Conservation (phyloP, 92 coral and sea anemone genomes). For the Heteractis magnifica region DNA sequence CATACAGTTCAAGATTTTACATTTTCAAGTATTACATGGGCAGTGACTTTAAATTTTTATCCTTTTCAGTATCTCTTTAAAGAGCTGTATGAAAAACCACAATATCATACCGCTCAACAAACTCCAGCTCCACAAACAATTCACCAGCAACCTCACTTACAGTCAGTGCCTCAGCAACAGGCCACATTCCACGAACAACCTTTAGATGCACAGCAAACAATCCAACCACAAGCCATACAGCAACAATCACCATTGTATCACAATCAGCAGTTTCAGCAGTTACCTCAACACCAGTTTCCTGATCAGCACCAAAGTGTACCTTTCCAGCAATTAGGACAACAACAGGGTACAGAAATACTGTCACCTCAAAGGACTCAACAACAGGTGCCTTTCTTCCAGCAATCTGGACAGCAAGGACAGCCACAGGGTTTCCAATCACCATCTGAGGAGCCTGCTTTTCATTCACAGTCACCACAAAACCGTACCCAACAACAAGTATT, state of each 20-base stretch:
- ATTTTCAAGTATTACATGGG: too few species aligned
- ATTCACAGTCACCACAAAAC: conserved; percentile 21
- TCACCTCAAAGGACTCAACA: conserved; percentile 17
- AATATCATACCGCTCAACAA: conserved; percentile 10
- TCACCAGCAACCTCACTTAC: conserved; percentile 1
- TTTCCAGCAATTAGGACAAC: conserved; percentile 25
- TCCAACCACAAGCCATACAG: conserved; percentile 10
- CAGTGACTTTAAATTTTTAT: background rate
- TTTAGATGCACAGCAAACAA: conserved; percentile 4
- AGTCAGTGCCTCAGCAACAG: conserved; percentile 8
- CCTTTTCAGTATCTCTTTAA: conserved; percentile 34
- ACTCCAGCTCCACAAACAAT: conserved; percentile 21
- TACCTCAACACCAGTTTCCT: conserved; percentile 13
- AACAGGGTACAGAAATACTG: conserved; percentile 4
- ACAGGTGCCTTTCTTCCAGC: conserved; percentile 14
- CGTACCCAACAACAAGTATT: conserved; percentile 12
- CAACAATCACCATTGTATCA: conserved; percentile 23
- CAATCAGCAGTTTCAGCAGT: conserved; percentile 13
- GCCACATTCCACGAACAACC: conserved; percentile 9
- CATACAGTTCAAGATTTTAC: too few species aligned
- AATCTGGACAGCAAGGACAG: background rate
- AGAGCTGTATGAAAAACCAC: conserved; percentile 41
- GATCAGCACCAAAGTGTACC: conserved; percentile 24
- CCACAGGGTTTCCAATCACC: conserved; percentile 2
- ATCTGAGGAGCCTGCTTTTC: conserved; percentile 7